Evolutionary conservation across 2,888 invertebrate species (phyloP).

Genomic region (Craniophora ligustri): DNA sequence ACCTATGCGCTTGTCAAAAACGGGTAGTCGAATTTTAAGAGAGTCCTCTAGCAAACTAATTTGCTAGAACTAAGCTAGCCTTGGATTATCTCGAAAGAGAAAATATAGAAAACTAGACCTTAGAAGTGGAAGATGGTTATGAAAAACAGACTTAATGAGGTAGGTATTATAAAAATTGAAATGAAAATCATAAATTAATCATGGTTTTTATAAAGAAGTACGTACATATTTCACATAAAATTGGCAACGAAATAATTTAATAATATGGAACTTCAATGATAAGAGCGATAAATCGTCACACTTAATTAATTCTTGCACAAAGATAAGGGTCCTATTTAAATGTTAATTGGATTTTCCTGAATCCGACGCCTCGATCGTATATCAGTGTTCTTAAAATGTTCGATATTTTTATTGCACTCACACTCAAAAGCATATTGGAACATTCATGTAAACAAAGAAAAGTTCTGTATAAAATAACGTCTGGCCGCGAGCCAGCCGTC

Average conservation of each 20-base stretch:
- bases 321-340: slow-evolving; percentile 58
- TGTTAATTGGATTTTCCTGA: slow-evolving; percentile 57
- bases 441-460: slow-evolving; percentile 46
- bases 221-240: neutral
- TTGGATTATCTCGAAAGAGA: too few species aligned
- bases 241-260: slow-evolving; percentile 7
- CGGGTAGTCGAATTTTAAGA: too few species aligned
- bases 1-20: neutral
- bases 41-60: too few species aligned
- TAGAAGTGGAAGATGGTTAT: too few species aligned
- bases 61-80: too few species aligned
- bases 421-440: slow-evolving; percentile 31
- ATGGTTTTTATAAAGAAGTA: neutral
- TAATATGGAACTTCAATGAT: slow-evolving; percentile 32
- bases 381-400: slow-evolving; percentile 55
- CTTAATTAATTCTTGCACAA: slow-evolving; percentile 59
- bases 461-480: slow-evolving; percentile 57
- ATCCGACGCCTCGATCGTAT: slow-evolving; percentile 52
- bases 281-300: slow-evolving; percentile 48
- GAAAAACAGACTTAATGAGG: too few species aligned
- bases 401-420: slow-evolving; percentile 44
- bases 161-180: too few species aligned
- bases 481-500: slow-evolving; percentile 75
- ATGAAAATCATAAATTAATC: too few species aligned
- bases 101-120: too few species aligned